A percentile compares a stretch with the other conserved stretches of the same genome.
These are phyloP conservation scores for Triplophysa rosa DNA, from an alignment of 2,113 vertebrate genomes.

Conservation along the genomic window DNA sequence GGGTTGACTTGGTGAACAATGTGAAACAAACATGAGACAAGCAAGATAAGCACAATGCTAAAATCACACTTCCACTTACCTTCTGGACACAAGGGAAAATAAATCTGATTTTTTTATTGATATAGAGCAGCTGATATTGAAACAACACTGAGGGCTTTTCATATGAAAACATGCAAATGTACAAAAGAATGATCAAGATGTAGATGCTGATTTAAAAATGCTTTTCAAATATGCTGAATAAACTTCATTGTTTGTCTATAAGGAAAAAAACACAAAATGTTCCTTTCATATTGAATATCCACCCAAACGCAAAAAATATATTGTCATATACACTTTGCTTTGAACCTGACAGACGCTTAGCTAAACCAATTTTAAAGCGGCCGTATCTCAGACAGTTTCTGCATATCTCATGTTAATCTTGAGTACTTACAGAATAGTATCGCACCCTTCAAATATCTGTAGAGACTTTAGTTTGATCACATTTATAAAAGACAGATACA, in stretches of 20 bases:
- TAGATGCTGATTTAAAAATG: neutral
- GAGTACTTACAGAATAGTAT: too few species aligned
- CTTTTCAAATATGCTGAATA: neutral
- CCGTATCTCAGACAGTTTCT: too few species aligned
- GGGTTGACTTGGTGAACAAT: constrained; percentile 13
- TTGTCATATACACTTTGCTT: too few species aligned
- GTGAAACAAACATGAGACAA: neutral
- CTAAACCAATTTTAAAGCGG: too few species aligned
- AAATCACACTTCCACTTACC: neutral
- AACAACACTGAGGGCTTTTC: neutral
- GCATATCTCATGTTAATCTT: too few species aligned
- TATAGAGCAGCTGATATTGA: neutral
- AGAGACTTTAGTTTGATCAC: too few species aligned
- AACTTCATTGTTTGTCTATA: neutral
- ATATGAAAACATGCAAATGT: neutral
- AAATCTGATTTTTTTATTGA: neutral
- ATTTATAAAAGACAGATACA: too few species aligned
- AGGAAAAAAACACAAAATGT: neutral
- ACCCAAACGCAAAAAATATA: neutral
- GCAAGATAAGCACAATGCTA: constrained; percentile 7
- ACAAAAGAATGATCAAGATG: neutral
- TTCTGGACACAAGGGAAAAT: neutral
- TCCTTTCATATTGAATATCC: neutral
- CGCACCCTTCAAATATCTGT: too few species aligned
- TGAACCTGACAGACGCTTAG: too few species aligned